Conservation (phyloP, 2,888 invertebrate species). For the Aproaerema taeniolella region DNA sequence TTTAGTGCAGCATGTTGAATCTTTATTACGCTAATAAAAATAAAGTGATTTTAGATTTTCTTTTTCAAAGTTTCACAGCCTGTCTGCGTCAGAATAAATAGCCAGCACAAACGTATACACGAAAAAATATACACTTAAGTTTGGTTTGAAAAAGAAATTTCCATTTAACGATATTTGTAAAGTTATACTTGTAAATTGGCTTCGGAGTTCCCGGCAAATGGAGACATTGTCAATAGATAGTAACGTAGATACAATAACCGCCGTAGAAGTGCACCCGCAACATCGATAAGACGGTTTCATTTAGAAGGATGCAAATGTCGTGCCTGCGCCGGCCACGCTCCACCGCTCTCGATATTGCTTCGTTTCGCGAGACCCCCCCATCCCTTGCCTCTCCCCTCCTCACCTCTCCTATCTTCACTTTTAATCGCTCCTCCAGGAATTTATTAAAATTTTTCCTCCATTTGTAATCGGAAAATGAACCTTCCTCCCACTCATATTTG, state of each 20-base stretch:
- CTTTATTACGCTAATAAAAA: too few species aligned
- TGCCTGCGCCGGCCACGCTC: constrained; percentile 39
- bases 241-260: constrained; percentile 35
- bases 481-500: background rate
- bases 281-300: constrained; percentile 51
- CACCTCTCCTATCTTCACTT: constrained; percentile 53
- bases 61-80: too few species aligned
- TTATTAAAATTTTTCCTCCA: constrained; percentile 51
- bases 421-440: constrained; percentile 56
- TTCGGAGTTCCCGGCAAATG: too few species aligned
- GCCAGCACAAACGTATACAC: too few species aligned
- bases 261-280: constrained; percentile 45
- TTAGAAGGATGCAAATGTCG: constrained; percentile 60
- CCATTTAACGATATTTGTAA: too few species aligned
- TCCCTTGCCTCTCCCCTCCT: constrained; percentile 29
- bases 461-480: constrained; percentile 33
- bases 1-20: too few species aligned
- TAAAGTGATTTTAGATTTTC: too few species aligned
- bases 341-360: constrained; percentile 53
- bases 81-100: too few species aligned
- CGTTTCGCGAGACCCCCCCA: constrained; percentile 14
- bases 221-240: background rate
- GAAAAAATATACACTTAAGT: too few species aligned
- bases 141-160: too few species aligned
- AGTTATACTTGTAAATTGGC: too few species aligned